Conservation (phyloP, 2,888 invertebrate genomes). For the Arrhopalites spinosus region DNA sequence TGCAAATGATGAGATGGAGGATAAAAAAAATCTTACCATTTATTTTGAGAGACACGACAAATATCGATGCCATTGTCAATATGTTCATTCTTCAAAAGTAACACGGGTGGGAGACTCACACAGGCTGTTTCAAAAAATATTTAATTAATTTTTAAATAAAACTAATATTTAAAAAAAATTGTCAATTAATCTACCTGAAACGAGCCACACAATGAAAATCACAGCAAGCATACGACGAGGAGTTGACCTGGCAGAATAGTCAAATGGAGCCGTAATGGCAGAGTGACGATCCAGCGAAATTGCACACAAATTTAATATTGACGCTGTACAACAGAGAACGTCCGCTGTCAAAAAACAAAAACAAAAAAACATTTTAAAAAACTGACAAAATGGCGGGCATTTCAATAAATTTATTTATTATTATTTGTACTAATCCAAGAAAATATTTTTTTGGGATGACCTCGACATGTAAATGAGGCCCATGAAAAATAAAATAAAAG, state of each 20-base stretch:
- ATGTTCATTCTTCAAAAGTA: constrained; percentile 88
- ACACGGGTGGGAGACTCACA: constrained; percentile 89
- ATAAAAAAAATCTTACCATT: constrained; percentile 68
- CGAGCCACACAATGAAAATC: constrained; percentile 89
- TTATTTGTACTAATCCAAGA: too few relatives aligned
- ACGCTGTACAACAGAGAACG: constrained; percentile 97
- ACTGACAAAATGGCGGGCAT: too few relatives aligned
- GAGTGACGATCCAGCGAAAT: constrained; percentile 96
- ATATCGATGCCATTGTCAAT: constrained; percentile 59
- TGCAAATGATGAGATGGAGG: too few relatives aligned
- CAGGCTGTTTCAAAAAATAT: too few relatives aligned
- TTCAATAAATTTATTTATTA: too few relatives aligned
- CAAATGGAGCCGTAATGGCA: constrained; percentile 83
- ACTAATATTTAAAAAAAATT: too few relatives aligned
- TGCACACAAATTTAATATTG: constrained; percentile 96
- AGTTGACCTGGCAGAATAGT: constrained; percentile 93
- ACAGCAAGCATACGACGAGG: constrained; percentile 88
- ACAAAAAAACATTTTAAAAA: not conserved
- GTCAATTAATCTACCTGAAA: too few relatives aligned
- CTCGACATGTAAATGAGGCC: too few relatives aligned
- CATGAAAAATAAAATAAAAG: too few relatives aligned
- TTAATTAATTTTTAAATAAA: too few relatives aligned
- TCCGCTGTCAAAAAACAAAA: constrained; percentile 70
- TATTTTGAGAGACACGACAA: constrained; percentile 90
- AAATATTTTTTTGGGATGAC: too few relatives aligned